Evolutionary conservation across 2,888 invertebrate species (phyloP).

Genomic region (Dyspetes luteomarginatus): DNA sequence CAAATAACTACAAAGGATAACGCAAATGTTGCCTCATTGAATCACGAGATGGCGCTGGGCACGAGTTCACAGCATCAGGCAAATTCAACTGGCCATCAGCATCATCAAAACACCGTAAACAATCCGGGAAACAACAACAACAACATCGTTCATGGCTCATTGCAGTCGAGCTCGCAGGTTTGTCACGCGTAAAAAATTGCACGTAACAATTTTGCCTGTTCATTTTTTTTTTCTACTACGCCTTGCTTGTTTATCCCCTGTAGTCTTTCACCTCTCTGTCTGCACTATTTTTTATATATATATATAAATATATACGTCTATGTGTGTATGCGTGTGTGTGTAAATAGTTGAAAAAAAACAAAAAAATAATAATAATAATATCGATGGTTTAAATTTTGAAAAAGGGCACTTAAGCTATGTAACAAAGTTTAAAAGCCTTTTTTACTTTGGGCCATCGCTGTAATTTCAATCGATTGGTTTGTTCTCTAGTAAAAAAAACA

Average conservation of each 20-base stretch:
- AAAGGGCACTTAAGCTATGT: no score
- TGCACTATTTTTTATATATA: constrained; percentile 19
- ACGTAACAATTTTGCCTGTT: constrained; percentile 64
- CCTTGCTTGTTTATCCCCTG: constrained; percentile 13
- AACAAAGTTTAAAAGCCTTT: no score
- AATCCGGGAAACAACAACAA: constrained; percentile 70
- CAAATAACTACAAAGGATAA: constrained; percentile 77
- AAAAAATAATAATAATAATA: background rate
- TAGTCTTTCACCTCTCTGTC: constrained; percentile 2
- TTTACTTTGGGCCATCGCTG: no score
- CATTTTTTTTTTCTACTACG: constrained; percentile 16
- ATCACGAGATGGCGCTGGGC: constrained; percentile 80
- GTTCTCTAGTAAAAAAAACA: background rate
- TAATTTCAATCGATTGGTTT: background rate
- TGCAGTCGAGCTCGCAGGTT: constrained; percentile 81
- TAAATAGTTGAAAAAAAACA: background rate
- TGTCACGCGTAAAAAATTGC: constrained; percentile 76
- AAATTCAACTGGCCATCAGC: constrained; percentile 76
- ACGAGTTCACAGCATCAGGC: constrained; percentile 78
- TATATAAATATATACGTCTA: constrained; percentile 9
- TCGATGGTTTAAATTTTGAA: no score
- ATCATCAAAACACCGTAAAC: constrained; percentile 78
- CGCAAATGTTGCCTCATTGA: constrained; percentile 71
- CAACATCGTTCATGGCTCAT: constrained; percentile 79
- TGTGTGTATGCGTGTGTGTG: background rate